These are phyloP conservation scores for Hydriomena furcata DNA, from an alignment of 2,888 invertebrate genomes.

Conservation along the genomic window DNA sequence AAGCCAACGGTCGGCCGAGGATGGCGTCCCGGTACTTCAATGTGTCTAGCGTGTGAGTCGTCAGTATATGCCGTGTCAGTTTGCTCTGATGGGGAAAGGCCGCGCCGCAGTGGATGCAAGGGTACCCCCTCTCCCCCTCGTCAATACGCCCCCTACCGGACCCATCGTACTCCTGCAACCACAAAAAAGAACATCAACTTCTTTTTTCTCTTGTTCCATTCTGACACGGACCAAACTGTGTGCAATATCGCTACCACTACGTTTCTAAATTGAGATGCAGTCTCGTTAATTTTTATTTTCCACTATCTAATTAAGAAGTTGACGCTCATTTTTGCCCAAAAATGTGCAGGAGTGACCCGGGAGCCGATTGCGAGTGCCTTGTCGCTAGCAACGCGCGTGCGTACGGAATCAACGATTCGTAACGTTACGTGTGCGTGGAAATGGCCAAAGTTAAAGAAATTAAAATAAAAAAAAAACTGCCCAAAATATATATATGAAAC, in stretches of 20 bases:
- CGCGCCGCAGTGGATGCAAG: slow-evolving; percentile 95
- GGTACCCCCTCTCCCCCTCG: slow-evolving; percentile 84
- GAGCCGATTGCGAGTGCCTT: slow-evolving; percentile 78
- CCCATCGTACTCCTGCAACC: slow-evolving; percentile 96
- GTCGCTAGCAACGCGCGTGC: slow-evolving; percentile 76
- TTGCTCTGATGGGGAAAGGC: slow-evolving; percentile 95
- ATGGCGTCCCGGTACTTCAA: slow-evolving; percentile 92
- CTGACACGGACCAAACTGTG: slow-evolving; percentile 71
- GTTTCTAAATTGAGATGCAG: slow-evolving; percentile 80
- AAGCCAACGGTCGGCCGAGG: slow-evolving; percentile 65
- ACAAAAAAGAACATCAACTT: slow-evolving; percentile 94
- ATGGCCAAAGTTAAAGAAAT: slow-evolving; percentile 76
- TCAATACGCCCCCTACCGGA: slow-evolving; percentile 82
- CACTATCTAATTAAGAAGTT: slow-evolving; percentile 88
- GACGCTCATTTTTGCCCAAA: slow-evolving; percentile 94
- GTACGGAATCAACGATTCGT: slow-evolving; percentile 68
- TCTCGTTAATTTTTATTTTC: slow-evolving; percentile 70
- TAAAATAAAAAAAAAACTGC: slow-evolving; percentile 69
- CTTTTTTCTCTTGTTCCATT: slow-evolving; percentile 85
- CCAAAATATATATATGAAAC: slow-evolving; percentile 81
- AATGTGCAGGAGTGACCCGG: slow-evolving; percentile 82
- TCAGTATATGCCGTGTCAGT: slow-evolving; percentile 94
- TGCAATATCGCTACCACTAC: slow-evolving; percentile 81
- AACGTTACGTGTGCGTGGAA: slow-evolving; percentile 65
- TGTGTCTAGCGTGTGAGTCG: slow-evolving; percentile 94